Conservation (phyloP, 2,113 vertebrate species). For the Canis aureus region DNA sequence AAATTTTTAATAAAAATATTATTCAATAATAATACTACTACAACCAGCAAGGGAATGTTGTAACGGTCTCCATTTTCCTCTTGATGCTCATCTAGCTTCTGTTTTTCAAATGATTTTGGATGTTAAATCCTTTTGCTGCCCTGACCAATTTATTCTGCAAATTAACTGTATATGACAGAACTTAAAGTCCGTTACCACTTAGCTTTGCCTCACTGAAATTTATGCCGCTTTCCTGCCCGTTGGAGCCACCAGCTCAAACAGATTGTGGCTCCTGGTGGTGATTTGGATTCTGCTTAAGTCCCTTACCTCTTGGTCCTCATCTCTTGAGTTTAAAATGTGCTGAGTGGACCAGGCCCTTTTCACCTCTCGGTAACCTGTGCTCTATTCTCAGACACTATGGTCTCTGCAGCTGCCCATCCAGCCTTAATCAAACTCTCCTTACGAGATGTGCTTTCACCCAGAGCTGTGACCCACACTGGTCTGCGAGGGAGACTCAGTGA, state of each 20-base stretch:
- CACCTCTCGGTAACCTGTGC: background rate
- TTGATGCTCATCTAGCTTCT: slow-evolving; percentile 74
- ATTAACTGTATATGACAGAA: slow-evolving; percentile 79
- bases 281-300: slow-evolving; percentile 27
- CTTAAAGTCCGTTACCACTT: slow-evolving; percentile 70
- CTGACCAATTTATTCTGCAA: slow-evolving; percentile 79
- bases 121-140: slow-evolving; percentile 79
- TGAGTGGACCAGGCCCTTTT: background rate
- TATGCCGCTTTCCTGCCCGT: slow-evolving; percentile 4
- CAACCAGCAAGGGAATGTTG: slow-evolving; percentile 60
- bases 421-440: background rate
- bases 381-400: background rate
- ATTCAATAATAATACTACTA: slow-evolving; percentile 73
- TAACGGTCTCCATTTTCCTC: slow-evolving; percentile 76
- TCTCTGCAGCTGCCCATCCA: background rate
- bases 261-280: background rate
- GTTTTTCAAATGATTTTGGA: slow-evolving; percentile 80
- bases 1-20: slow-evolving; percentile 81
- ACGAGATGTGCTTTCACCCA: background rate
- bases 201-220: slow-evolving; percentile 78
- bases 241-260: background rate
- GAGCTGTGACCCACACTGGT: background rate
- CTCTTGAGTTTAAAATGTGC: slow-evolving; percentile 36
- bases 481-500: background rate
- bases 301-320: background rate